Percentiles rank a stretch among this genome's conserved stretches.
Conservation (phyloP, 2,888 invertebrate species). For the Yponomeuta plumbellus region DNA sequence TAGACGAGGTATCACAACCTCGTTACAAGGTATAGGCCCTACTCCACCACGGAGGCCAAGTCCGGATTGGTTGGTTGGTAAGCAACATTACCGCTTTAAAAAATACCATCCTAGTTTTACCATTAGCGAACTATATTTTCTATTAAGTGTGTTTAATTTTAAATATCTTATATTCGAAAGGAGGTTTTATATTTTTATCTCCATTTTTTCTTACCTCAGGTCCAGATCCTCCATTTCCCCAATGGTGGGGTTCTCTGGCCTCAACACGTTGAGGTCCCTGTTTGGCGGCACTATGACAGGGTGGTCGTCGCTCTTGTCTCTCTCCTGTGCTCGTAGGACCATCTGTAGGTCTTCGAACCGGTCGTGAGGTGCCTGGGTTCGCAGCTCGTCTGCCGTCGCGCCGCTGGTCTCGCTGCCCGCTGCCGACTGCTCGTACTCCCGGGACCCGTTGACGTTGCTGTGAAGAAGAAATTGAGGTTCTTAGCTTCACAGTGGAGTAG, state of each 20-base stretch:
- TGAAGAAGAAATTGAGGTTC: slow-evolving; percentile 24
- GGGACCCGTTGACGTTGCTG: slow-evolving; percentile 61
- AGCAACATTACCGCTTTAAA: too few relatives aligned
- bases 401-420: slow-evolving; percentile 61
- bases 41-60: too few relatives aligned
- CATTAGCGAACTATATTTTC: too few relatives aligned
- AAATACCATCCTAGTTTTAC: too few relatives aligned
- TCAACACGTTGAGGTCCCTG: slow-evolving; percentile 70
- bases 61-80: too few relatives aligned
- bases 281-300: slow-evolving; percentile 67
- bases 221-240: slow-evolving; percentile 80
- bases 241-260: slow-evolving; percentile 81
- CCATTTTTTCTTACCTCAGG: slow-evolving; percentile 61
- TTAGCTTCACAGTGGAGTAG: slow-evolving; percentile 20
- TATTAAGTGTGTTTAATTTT: too few relatives aligned
- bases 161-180: slow-evolving; percentile 15
- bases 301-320: slow-evolving; percentile 71
- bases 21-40: too few relatives aligned
- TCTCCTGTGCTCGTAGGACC: slow-evolving; percentile 68
- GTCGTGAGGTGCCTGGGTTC: slow-evolving; percentile 71
- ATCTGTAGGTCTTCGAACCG: slow-evolving; percentile 78
- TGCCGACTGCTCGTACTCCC: slow-evolving; percentile 65
- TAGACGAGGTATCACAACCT: too few relatives aligned
- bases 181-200: slow-evolving; percentile 18
- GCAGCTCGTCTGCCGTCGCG: slow-evolving; percentile 43